phyloP scores from a whole-genome alignment of 2,113 vertebrate genomes.

The Colaptes auratus region DNA sequence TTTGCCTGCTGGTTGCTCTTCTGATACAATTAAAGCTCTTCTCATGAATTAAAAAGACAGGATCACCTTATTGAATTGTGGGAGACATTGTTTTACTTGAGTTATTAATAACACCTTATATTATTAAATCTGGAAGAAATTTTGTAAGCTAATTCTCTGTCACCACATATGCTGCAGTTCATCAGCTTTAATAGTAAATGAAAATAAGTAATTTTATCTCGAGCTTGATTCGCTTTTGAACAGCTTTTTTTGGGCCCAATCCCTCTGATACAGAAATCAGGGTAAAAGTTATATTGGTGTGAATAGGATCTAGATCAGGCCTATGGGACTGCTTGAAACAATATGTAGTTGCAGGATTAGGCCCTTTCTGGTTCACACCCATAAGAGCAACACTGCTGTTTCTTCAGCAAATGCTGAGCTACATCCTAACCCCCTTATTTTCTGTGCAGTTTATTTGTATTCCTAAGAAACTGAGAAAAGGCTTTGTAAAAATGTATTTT shows the following conservation, averaged over 20 bases:
- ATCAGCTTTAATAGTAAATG: background rate
- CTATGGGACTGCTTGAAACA: background rate
- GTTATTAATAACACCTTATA: background rate
- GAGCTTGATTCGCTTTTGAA: background rate
- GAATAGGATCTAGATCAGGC: background rate
- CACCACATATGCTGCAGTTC: background rate
- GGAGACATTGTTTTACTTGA: background rate
- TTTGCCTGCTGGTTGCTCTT: slow-evolving; percentile 14
- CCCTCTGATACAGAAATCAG: background rate
- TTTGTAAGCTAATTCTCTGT: background rate
- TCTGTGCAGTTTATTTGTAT: background rate
- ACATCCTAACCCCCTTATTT: background rate
- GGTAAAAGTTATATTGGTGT: background rate
- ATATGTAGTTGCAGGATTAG: background rate
- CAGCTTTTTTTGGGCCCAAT: background rate
- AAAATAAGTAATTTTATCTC: background rate
- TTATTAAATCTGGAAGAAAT: background rate
- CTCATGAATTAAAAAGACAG: slow-evolving; percentile 31
- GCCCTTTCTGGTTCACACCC: background rate
- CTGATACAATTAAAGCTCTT: slow-evolving; percentile 8
- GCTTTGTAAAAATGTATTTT: background rate
- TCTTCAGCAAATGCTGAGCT: background rate
- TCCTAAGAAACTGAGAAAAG: background rate
- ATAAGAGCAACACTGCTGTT: background rate
- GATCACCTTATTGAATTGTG: background rate